Base-by-base conservation (phyloP, 2,888 invertebrate species). In the Chaitophorus viminalis region DNA sequence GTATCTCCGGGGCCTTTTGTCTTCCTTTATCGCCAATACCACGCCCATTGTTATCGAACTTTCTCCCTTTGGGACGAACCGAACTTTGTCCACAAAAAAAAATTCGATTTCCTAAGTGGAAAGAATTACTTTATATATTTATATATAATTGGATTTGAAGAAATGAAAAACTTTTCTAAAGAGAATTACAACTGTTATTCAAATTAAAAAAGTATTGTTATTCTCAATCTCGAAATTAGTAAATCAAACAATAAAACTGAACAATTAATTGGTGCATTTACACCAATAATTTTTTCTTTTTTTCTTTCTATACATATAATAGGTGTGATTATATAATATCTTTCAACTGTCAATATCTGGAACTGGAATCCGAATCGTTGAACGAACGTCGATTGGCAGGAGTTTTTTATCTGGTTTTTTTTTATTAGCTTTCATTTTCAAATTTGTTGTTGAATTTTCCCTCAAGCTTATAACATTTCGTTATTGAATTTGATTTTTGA, bases 31-130 rank as follows among this genome's bases (percentile, higher is more conserved):
- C 87, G 81, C 21, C 60, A 74, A 60, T 54, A 21, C 74, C 81
- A 87, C 87, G 74, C 87, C 87, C 81, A 87, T 81, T 87, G 87
- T 87, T 87, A 87, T 87, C 81, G 87, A 87, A 87, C 87, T 87
- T 87, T 87, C 79, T 65, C 81, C 79, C 87, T 87, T 52, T 74
- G 81, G 74, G 74, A 81, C 39, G 74, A 46, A 65, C 74, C 74
- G 65, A 87, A 87, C 87, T 87, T 87, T 75, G 79, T 9, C 81
- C 74, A 60, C 70, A 74, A 29, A 83, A 81, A n/a, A 87, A 87
- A 81, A 87, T 87, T 87, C 87, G 87, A 87, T 87, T 87, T 87
- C 79, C 87, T 81, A 87, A 87, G 74, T 87, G 87, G 87, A 87
- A 87, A 60, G n/a, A 60, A 31, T 36, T 75, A 31, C 33, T 72